phyloP scores from a whole-genome alignment of 2,113 vertebrate genomes.

The Grantiella picta region DNA sequence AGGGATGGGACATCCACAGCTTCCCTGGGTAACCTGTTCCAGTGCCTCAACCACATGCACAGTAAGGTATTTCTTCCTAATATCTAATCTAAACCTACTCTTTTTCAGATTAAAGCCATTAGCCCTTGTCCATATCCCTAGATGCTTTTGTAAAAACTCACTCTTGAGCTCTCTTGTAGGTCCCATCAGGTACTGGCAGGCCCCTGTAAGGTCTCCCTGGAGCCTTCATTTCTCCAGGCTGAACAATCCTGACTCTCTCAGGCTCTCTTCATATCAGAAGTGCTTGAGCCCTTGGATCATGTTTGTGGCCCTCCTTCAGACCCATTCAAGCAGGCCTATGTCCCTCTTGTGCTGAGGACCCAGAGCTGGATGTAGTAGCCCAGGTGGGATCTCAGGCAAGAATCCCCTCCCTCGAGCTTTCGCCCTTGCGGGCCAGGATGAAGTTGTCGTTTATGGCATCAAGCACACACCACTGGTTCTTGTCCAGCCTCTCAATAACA shows the following conservation, averaged over 20 bases:
- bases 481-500: not conserved
- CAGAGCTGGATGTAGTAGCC: not conserved
- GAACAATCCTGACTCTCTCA: not conserved
- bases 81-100: not conserved
- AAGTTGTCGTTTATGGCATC: too few relatives aligned
- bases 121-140: not conserved
- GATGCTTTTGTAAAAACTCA: not conserved
- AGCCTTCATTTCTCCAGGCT: not conserved
- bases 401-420: not conserved
- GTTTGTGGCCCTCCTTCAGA: not conserved
- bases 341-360: not conserved
- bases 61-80: not conserved
- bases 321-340: not conserved
- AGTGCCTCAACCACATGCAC: not conserved
- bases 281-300: not conserved
- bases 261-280: not conserved
- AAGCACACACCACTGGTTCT: not conserved
- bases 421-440: not conserved
- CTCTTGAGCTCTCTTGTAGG: not conserved
- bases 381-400: not conserved
- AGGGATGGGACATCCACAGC: not conserved
- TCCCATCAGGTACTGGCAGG: not conserved
- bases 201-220: not conserved
- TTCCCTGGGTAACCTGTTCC: not conserved
- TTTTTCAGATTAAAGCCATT: not conserved